These are phyloP conservation scores for Salmo trutta DNA, from an alignment of 2,797 vertebrate genomes.

Conservation along the genomic window DNA sequence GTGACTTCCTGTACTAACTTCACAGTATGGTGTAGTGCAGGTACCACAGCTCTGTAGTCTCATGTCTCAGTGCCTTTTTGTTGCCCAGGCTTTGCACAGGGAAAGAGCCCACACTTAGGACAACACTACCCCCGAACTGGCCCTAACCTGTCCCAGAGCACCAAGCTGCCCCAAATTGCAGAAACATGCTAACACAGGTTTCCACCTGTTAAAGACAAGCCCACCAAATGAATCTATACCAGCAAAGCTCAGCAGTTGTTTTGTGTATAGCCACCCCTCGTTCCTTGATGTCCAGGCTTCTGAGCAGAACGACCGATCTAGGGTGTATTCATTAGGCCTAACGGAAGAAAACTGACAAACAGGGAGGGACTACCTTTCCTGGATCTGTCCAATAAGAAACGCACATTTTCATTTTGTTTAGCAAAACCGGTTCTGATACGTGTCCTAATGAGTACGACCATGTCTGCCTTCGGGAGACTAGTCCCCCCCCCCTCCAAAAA, in stretches of 20 bases:
- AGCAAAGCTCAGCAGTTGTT: not conserved
- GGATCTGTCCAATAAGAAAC: not conserved
- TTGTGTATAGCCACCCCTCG: constrained; percentile 19
- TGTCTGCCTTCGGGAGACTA: no score
- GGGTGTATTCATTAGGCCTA: not conserved
- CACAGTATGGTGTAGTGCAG: not conserved
- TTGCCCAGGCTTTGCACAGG: constrained; percentile 62
- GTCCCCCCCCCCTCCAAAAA: not conserved
- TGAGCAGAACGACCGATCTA: not conserved
- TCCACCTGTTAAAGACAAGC: not conserved
- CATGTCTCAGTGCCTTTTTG: constrained; percentile 63
- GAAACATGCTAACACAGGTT: not conserved
- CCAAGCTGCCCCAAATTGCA: not conserved
- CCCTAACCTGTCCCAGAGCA: not conserved
- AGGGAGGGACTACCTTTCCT: not conserved
- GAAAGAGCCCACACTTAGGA: constrained; percentile 19
- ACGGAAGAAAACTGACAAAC: not conserved
- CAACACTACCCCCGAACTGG: not conserved
- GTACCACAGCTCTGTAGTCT: constrained; percentile 34
- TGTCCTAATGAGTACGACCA: constrained; percentile 7
- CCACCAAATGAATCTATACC: not conserved
- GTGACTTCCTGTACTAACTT: not conserved
- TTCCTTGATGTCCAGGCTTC: not conserved
- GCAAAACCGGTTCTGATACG: constrained; percentile 65
- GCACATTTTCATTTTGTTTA: not conserved